Evolutionary conservation across 1,140 invertebrate genomes (phyloP).

Genomic region (Ceratina calcarata): DNA sequence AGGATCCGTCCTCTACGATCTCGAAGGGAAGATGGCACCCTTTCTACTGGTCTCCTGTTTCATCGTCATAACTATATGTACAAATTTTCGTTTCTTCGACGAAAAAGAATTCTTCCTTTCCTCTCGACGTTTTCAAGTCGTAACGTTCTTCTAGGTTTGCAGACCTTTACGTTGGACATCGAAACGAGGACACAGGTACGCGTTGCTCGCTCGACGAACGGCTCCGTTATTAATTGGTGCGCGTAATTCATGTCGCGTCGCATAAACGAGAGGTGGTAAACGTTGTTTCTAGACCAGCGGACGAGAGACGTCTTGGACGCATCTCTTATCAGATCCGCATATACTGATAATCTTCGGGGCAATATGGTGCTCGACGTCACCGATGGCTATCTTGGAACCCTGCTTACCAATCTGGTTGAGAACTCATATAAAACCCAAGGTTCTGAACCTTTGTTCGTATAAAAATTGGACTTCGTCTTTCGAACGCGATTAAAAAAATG

Average conservation of each 20-base stretch:
- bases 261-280: not conserved
- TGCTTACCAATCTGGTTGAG: conserved; percentile 92
- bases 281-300: conserved; percentile 37
- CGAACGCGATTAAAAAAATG: not conserved
- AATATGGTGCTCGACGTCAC: conserved; percentile 88
- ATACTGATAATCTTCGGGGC: conserved; percentile 84
- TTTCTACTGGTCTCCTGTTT: conserved; percentile 86
- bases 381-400: conserved; percentile 90
- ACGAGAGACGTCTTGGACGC: conserved; percentile 78
- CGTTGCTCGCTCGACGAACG: too few relatives aligned
- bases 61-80: conserved; percentile 83
- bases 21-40: conserved; percentile 87
- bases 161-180: conserved; percentile 60
- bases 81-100: conserved; percentile 13
- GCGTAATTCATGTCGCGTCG: too few relatives aligned
- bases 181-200: conserved; percentile 44
- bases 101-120: not conserved
- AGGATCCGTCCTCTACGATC: conserved; percentile 88
- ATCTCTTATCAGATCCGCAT: conserved; percentile 82
- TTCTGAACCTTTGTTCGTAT: conserved; percentile 64
- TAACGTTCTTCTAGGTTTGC: conserved; percentile 61
- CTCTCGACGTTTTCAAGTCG: not conserved
- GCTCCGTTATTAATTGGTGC: too few relatives aligned
- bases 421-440: conserved; percentile 86
- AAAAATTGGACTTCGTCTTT: not conserved